These are phyloP conservation scores for Hemibagrus wyckioides DNA, from an alignment of 2,113 vertebrate genomes.

Conservation along the genomic window DNA sequence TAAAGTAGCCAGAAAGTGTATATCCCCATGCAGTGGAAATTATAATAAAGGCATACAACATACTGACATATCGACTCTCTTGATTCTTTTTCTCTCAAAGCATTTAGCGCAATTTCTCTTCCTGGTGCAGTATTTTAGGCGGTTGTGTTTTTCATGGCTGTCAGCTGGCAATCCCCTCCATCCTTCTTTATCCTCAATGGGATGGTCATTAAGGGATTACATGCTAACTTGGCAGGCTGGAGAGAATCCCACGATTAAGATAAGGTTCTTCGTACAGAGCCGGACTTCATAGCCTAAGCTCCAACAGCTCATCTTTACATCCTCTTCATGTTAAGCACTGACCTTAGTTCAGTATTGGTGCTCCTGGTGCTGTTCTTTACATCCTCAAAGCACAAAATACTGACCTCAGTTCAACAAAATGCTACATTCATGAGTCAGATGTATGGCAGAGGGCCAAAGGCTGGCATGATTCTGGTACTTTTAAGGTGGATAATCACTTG, in stretches of 20 bases:
- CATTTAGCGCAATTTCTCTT: slow-evolving; percentile 10
- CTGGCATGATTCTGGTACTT: not conserved
- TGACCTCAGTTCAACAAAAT: not conserved
- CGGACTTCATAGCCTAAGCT: slow-evolving; percentile 32
- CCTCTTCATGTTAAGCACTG: not conserved
- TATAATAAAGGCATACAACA: not conserved
- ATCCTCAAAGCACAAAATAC: not conserved
- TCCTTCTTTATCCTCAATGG: slow-evolving; percentile 58
- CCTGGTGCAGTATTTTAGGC: not conserved
- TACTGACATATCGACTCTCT: not conserved
- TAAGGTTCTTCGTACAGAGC: slow-evolving; percentile 60
- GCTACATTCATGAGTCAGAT: not conserved
- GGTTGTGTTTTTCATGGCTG: not conserved
- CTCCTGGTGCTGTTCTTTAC: not conserved
- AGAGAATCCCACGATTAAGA: slow-evolving; percentile 70
- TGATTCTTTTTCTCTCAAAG: not conserved
- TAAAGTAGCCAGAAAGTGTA: not conserved
- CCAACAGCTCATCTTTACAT: slow-evolving; percentile 6
- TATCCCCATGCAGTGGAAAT: not conserved
- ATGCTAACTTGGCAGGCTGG: slow-evolving; percentile 68
- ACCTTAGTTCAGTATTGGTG: slow-evolving; percentile 7
- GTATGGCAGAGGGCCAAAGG: not conserved
- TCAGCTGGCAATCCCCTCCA: slow-evolving; percentile 3
- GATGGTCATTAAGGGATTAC: slow-evolving; percentile 73
- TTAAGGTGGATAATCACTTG: not conserved